Conservation (phyloP, 2,797 vertebrate species). For the Florisuga fusca region DNA sequence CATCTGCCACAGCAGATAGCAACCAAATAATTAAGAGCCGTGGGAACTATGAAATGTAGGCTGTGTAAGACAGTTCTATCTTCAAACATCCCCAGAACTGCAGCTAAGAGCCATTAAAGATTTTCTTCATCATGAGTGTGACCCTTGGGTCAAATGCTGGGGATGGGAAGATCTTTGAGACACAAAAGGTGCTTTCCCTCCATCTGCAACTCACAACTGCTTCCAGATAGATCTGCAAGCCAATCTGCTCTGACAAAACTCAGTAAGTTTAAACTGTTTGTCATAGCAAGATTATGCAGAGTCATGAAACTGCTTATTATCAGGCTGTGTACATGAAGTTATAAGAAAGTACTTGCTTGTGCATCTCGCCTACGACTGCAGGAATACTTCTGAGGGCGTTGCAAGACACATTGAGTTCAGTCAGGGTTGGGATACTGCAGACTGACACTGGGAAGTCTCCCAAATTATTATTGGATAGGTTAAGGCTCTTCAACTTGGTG, state of each 20-base stretch:
- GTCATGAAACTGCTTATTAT: background rate
- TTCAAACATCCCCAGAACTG: background rate
- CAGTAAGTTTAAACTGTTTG: background rate
- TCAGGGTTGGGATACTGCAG: slow-evolving; percentile 90
- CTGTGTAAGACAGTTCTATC: background rate
- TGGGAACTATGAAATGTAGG: background rate
- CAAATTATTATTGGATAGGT: slow-evolving; percentile 95
- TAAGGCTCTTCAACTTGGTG: slow-evolving; percentile 94
- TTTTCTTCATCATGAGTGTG: background rate
- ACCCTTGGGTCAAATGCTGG: background rate
- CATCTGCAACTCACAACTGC: background rate
- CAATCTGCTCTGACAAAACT: background rate
- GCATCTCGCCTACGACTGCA: slow-evolving; percentile 87
- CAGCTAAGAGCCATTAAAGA: background rate
- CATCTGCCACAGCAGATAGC: background rate
- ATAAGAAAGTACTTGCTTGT: slow-evolving; percentile 83
- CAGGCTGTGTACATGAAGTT: background rate
- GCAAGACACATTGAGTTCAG: slow-evolving; percentile 95
- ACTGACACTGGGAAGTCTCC: slow-evolving; percentile 90
- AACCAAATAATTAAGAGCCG: background rate
- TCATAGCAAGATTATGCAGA: background rate
- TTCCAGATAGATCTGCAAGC: background rate
- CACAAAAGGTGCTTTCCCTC: background rate
- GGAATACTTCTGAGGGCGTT: slow-evolving; percentile 89
- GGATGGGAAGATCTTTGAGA: background rate